These are phyloP conservation scores for Brenthis daphne DNA, from an alignment of 2,888 invertebrate species.

Conservation along the genomic window DNA sequence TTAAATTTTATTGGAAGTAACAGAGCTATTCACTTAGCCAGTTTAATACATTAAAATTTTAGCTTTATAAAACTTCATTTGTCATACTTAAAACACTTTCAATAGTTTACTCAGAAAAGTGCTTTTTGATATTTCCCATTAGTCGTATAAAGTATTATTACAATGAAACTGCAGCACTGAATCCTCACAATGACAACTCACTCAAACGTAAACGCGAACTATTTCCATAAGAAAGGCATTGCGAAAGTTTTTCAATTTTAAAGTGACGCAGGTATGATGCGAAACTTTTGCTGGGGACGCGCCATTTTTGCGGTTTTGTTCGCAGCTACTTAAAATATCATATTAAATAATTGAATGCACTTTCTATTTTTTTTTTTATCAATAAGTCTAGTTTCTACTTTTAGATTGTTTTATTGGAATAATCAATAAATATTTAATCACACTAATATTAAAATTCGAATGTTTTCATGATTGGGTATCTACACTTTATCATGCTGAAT, in stretches of 20 bases:
- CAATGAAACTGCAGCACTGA: constrained; percentile 65
- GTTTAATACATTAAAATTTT: background rate
- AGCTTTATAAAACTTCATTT: constrained; percentile 1
- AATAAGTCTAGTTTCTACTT: background rate
- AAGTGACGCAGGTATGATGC: constrained; percentile 81
- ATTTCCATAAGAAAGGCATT: constrained; percentile 81
- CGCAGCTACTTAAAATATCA: constrained; percentile 25
- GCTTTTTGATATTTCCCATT: constrained; percentile 33
- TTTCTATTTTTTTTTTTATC: background rate
- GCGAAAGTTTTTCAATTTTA: constrained; percentile 82
- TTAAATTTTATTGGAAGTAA: too few species aligned
- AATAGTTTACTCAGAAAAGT: constrained; percentile 24
- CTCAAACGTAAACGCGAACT: constrained; percentile 78
- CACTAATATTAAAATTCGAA: background rate
- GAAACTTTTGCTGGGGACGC: constrained; percentile 73
- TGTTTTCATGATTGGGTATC: background rate
- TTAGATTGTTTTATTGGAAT: background rate
- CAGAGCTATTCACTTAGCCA: background rate
- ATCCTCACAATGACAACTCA: constrained; percentile 79
- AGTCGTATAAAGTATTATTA: constrained; percentile 55
- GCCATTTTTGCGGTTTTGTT: constrained; percentile 43
- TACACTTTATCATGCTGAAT: background rate
- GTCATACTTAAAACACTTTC: constrained; percentile 11
- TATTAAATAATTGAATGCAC: constrained; percentile 16
- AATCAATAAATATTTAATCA: background rate